Base-by-base conservation (phyloP, 1,140 invertebrate genomes). In the Drosophila miranda region DNA sequence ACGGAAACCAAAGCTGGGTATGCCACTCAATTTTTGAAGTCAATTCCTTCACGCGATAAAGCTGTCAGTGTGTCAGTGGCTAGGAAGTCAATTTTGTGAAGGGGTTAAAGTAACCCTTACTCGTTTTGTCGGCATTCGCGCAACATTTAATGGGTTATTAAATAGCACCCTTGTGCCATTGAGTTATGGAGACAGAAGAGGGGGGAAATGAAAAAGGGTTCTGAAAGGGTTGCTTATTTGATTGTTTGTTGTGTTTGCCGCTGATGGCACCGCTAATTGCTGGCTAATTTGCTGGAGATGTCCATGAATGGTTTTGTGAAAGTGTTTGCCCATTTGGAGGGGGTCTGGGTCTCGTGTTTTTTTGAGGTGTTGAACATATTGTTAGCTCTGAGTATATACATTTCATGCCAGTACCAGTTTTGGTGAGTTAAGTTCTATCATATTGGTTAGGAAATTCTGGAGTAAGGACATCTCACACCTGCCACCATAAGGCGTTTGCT, bases 181-280 rank as follows among this genome's bases (percentile, higher is more conserved):
- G 58, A 60, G 28, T 46, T 13, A 28, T 2, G 45, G 54, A 28
- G 4, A 60, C 52, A 55, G 56, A 68, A 55, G 61, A 68, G 61
- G 61, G 55, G 45, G 45, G 30, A 46, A 11, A 13, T 26, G n/a
- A 23, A 38, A 62, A 62, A 75, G 75, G 41, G 42, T 23, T 38
- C 34, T 38, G 13, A 16, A 68, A 51, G 58, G 63, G 69, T 64
- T 75, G 55, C 43, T 68, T 61, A 26, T 68, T 62, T 58, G 62
- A 54, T 81, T 81, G 58, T 76, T 83, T 75, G 61, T 45, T 59
- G 53, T 69, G 63, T 56, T 75, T 64, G 57, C 58, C 51, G 54
- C 46, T 54, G 74, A 81, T 84, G 82, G 87, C 74, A 86, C 82
- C 82, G 83, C 82, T 87, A 87, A 87, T 87, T 87, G 78, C 48